Evolutionary conservation across 2,888 invertebrate species (phyloP).

Genomic region (Megamerina dolium): DNA sequence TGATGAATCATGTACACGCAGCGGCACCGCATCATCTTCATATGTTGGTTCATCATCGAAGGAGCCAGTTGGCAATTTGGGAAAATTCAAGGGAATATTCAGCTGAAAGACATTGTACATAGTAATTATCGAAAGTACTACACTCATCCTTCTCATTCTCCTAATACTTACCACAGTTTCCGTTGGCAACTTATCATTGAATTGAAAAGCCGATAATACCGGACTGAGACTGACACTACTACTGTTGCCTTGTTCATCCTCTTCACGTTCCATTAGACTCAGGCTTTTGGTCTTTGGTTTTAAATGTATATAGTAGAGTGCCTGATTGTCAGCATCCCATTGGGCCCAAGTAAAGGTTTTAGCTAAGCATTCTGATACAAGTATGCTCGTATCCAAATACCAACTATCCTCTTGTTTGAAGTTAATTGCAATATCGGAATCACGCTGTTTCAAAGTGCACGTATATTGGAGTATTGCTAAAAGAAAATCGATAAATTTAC

Average conservation of each 20-base stretch:
- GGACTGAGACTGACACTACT: constrained; percentile 57
- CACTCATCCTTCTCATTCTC: too few relatives aligned
- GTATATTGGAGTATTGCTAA: constrained; percentile 40
- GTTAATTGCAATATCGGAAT: constrained; percentile 20
- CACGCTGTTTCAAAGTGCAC: constrained; percentile 40
- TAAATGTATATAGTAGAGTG: constrained; percentile 77
- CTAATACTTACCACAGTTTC: constrained; percentile 78
- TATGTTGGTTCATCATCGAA: constrained; percentile 55
- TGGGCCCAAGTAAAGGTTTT: constrained; percentile 79
- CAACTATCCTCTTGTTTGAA: constrained; percentile 41
- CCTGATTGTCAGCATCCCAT: constrained; percentile 69
- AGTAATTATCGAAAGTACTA: too few relatives aligned
- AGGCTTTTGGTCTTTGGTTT: constrained; percentile 61
- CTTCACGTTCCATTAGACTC: constrained; percentile 58
- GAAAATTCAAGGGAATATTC: constrained; percentile 77
- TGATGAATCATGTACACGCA: constrained; percentile 75
- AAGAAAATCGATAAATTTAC: constrained; percentile 1
- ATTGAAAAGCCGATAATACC: constrained; percentile 75
- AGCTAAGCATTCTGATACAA: constrained; percentile 57
- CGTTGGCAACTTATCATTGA: constrained; percentile 78
- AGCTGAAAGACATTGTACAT: constrained; percentile 56
- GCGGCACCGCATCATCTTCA: constrained; percentile 74
- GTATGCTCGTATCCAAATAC: constrained; percentile 54
- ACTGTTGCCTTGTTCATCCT: constrained; percentile 29
- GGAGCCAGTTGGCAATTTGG: constrained; percentile 57